Evolutionary conservation across 2,888 invertebrate species (phyloP).

Genomic region (Lycaena phlaeas): DNA sequence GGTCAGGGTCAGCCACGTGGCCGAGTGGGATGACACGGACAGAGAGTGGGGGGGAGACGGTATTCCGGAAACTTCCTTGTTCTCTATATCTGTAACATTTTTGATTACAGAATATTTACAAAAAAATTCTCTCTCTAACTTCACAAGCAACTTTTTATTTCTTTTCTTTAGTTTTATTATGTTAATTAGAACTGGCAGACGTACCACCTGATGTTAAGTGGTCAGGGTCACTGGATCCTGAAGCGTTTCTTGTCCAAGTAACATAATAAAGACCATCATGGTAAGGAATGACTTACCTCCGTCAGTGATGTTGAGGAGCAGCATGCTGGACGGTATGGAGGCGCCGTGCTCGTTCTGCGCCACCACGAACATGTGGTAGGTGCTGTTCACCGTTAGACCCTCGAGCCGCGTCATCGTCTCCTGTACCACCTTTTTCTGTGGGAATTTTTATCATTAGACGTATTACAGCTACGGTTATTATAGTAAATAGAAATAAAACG

Average conservation of each 20-base stretch:
- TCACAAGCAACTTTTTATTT: too few species aligned
- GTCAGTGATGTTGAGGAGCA: slow-evolving; percentile 80
- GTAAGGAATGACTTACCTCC: slow-evolving; percentile 11
- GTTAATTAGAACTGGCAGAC: too few species aligned
- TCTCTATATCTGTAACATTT: slow-evolving; percentile 31
- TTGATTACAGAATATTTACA: too few species aligned
- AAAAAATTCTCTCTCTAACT: too few species aligned
- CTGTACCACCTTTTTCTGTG: slow-evolving; percentile 79
- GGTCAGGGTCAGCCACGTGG: slow-evolving; percentile 84
- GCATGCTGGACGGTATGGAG: slow-evolving; percentile 86
- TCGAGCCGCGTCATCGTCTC: slow-evolving; percentile 75
- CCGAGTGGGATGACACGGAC: slow-evolving; percentile 83
- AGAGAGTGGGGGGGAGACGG: slow-evolving; percentile 88
- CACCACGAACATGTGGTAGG: slow-evolving; percentile 87
- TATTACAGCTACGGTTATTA: too few species aligned
- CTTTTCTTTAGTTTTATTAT: too few species aligned
- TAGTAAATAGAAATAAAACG: too few species aligned
- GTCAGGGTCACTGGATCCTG: too few species aligned
- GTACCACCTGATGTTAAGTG: too few species aligned
- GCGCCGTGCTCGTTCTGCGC: slow-evolving; percentile 84
- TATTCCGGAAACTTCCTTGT: slow-evolving; percentile 74
- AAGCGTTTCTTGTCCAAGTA: too few species aligned
- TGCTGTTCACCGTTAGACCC: slow-evolving; percentile 76
- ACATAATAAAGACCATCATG: background rate
- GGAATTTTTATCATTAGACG: slow-evolving; percentile 8